phyloP scores from a whole-genome alignment of 2,113 vertebrate species.

The Eudyptes chrysolophus region DNA sequence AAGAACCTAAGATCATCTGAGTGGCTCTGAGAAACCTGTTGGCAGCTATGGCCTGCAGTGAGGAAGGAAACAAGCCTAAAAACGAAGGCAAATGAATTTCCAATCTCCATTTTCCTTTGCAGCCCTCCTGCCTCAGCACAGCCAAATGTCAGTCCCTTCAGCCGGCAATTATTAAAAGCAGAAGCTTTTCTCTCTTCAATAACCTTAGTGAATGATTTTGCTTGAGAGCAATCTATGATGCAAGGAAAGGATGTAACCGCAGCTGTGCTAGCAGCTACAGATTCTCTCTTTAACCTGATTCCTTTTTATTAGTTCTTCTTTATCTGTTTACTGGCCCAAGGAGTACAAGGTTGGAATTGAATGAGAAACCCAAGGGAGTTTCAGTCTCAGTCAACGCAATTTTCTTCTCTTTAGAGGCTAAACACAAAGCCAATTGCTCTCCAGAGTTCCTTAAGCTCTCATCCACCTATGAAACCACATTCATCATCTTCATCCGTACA shows the following conservation, averaged over 20 bases:
- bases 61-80: not conserved
- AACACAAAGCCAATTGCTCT: slow-evolving; percentile 26
- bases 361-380: slow-evolving; percentile 29
- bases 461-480: not conserved
- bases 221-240: not conserved
- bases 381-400: slow-evolving; percentile 23
- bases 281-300: slow-evolving; percentile 29
- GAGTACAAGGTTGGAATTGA: slow-evolving; percentile 30
- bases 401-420: slow-evolving; percentile 32
- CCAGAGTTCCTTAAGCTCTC: slow-evolving; percentile 12
- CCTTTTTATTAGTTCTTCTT: slow-evolving; percentile 41
- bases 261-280: not conserved
- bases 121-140: not conserved
- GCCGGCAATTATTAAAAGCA: not conserved
- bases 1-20: not conserved
- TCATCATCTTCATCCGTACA: not conserved
- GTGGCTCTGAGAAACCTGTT: not conserved
- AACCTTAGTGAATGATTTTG: not conserved
- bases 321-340: slow-evolving; percentile 40
- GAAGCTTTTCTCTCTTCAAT: not conserved
- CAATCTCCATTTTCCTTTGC: not conserved
- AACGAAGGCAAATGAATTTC: not conserved
- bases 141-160: slow-evolving; percentile 9
- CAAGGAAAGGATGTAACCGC: not conserved
- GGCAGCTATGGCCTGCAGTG: not conserved